Evolutionary conservation across 2,113 vertebrate species (phyloP).

Genomic region (Vulpes lagopus): DNA sequence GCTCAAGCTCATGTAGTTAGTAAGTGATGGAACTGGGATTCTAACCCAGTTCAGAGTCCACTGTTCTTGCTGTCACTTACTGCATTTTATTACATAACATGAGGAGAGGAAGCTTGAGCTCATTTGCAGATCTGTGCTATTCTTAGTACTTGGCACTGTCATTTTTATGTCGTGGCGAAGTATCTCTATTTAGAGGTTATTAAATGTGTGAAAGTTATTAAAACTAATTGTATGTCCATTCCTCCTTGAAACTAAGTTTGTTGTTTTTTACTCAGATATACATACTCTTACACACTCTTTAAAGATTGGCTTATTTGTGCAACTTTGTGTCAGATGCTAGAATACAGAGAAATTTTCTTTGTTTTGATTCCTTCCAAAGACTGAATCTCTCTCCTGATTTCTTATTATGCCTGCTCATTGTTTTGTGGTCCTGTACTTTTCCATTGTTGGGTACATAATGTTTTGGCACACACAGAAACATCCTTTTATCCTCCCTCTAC

Average conservation of each 20-base stretch:
- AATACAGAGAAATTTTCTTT: not conserved
- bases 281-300: not conserved
- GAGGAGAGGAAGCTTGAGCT: not conserved
- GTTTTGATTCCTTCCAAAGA: not conserved
- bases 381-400: conserved; percentile 10
- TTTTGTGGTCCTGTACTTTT: conserved; percentile 28
- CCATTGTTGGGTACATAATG: not conserved
- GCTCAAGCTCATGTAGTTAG: not conserved
- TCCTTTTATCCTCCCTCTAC: not conserved
- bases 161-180: conserved; percentile 39
- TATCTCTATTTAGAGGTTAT: conserved; percentile 9
- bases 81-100: not conserved
- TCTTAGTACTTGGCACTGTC: not conserved
- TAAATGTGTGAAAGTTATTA: not conserved
- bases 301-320: not conserved
- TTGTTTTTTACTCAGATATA: conserved; percentile 7
- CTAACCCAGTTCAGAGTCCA: not conserved
- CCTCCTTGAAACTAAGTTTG: not conserved
- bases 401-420: not conserved
- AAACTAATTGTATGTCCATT: not conserved
- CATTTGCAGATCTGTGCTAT: not conserved
- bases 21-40: not conserved
- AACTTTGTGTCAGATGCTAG: conserved; percentile 32
- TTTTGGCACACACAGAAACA: not conserved
- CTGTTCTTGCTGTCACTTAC: not conserved